Conservation (phyloP, 1,140 invertebrate genomes). For the Tribolium madens region DNA sequence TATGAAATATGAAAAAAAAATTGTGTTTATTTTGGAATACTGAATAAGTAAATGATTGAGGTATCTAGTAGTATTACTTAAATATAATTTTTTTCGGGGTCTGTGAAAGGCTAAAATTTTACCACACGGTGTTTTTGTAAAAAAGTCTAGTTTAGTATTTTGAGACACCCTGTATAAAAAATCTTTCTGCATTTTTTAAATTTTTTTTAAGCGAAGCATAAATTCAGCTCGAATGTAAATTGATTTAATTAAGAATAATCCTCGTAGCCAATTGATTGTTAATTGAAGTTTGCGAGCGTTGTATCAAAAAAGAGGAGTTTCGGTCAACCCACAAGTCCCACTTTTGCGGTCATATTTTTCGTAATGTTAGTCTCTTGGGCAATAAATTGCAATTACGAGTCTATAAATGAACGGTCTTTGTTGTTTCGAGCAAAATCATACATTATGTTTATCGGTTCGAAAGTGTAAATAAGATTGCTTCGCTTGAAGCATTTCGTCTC, state of each 20-base stretch:
- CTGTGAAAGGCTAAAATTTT: no score
- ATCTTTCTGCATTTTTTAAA: no score
- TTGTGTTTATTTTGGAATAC: no score
- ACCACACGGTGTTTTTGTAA: no score
- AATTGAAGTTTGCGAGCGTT: neutral
- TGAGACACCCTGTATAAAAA: no score
- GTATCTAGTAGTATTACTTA: no score
- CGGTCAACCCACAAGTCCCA: neutral
- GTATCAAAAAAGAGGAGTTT: neutral
- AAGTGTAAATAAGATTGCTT: constrained; percentile 16
- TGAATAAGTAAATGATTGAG: no score
- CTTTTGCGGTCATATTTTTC: neutral
- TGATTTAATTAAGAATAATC: neutral
- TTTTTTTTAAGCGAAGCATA: no score
- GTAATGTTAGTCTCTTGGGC: neutral
- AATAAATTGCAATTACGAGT: constrained; percentile 21
- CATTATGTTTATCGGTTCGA: neutral
- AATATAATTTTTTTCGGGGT: no score
- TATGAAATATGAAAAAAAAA: no score
- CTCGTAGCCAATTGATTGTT: neutral
- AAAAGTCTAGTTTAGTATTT: no score
- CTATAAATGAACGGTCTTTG: constrained; percentile 2
- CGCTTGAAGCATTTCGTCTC: neutral
- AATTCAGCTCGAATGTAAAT: no score
- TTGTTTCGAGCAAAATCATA: neutral